Base-by-base conservation (phyloP, 2,113 vertebrate species). In the Gopherus flavomarginatus region DNA sequence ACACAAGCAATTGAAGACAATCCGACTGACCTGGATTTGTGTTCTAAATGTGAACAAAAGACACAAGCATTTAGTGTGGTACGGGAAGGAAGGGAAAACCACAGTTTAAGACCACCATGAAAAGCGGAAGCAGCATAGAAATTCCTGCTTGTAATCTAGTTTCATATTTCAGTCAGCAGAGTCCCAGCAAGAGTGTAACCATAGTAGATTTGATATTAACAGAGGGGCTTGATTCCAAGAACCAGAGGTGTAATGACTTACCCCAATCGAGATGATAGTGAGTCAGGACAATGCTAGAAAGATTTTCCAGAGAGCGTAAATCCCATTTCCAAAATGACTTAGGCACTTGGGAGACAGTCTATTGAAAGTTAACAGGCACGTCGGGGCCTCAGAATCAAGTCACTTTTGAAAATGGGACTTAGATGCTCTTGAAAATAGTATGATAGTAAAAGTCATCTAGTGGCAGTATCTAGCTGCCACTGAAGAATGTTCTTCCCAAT, bases 381-480 rank as follows among this genome's bases (percentile, higher is more conserved):
- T 38, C 5, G 9, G 5, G n/a, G 69, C 69, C 65, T 72, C 69
- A 42, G 21, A 24, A 22, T 38, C 57, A 6, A 6, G 4, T 31
- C 78, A 3, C 9, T 21, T 31, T 1, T 42, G n/a, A 2, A n/a
- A 77, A 17, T 11, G 8, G 38, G 42, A 5, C 11, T 44, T 1
- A 14, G 52, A 42, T 9, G 8, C 21, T 12, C 22, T 17, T 11
- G 2, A 5, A 53, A 53, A 81, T 57, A 35, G 7, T 6, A 44
- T 1, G 13, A 42, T 2, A 38, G 26, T 19, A 49, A 29, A 22
- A 38, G 19, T 47, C 79, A 72, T 10, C 62, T 14, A 77, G 75
- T 3, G 22, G 42, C 38, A 27, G 42, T 47, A 27, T 44, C 24
- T 16, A 47, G 38, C 75, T 44, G 21, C 21, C 11, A 44, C 2